Conservation (phyloP, 1,140 invertebrate genomes). For the Penaeus vannamei region DNA sequence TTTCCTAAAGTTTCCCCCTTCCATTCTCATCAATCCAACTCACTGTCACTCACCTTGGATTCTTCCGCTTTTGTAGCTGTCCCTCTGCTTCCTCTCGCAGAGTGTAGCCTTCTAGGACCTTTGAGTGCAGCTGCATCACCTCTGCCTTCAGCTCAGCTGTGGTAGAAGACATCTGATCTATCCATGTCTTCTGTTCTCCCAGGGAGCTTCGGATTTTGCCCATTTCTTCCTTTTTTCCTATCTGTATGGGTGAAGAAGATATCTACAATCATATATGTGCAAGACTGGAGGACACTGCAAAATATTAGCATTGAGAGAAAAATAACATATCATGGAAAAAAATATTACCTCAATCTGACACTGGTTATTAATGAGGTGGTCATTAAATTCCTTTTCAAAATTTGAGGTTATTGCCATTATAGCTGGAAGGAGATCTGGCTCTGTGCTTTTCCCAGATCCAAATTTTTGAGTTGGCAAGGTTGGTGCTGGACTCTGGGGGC, state of each 20-base stretch:
- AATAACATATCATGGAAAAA: background rate
- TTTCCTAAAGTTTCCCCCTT: background rate
- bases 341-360: conserved; percentile 36
- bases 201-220: conserved; percentile 25
- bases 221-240: conserved; percentile 51
- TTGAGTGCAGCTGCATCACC: conserved; percentile 45
- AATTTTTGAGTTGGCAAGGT: background rate
- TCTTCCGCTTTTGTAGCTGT: conserved; percentile 45
- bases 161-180: conserved; percentile 43
- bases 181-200: conserved; percentile 32
- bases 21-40: background rate
- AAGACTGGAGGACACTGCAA: background rate
- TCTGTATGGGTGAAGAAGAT: background rate
- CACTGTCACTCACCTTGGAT: conserved; percentile 24
- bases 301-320: background rate
- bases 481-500: background rate
- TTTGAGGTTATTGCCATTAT: conserved; percentile 8
- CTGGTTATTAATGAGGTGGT: conserved; percentile 20
- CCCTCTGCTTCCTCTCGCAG: conserved; percentile 48
- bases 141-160: conserved; percentile 47
- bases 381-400: conserved; percentile 50
- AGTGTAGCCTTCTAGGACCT: conserved; percentile 47
- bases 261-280: no score
- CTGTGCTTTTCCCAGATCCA: conserved; percentile 1
- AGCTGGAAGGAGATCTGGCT: conserved; percentile 1